A percentile compares a stretch with the other conserved stretches of the same genome.
Evolutionary conservation across 2,888 invertebrate species (phyloP).

Genomic region (Drosophila yooni): DNA sequence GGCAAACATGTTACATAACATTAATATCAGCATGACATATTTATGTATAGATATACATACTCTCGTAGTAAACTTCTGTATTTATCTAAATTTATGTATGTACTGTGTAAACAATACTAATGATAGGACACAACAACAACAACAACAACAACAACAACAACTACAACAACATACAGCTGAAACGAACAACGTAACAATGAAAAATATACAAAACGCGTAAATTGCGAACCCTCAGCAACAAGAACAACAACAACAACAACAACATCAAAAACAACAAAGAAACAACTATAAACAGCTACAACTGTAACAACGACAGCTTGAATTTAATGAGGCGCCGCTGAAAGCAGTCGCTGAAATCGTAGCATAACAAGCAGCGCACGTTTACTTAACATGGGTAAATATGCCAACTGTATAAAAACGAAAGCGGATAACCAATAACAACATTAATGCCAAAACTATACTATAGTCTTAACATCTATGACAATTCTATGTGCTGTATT

Average conservation of each 20-base stretch:
- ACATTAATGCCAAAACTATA: slow-evolving; percentile 8
- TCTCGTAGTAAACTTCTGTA: slow-evolving; percentile 20
- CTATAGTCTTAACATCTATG: not conserved
- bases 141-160: slow-evolving; percentile 20
- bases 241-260: slow-evolving; percentile 41
- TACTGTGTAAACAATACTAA: slow-evolving; percentile 64
- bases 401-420: slow-evolving; percentile 45
- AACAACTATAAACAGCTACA: slow-evolving; percentile 36
- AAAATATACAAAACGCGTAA: slow-evolving; percentile 54
- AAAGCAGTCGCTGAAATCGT: slow-evolving; percentile 57
- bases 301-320: slow-evolving; percentile 25
- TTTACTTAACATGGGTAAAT: slow-evolving; percentile 81
- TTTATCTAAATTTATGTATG: slow-evolving; percentile 39
- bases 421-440: slow-evolving; percentile 12
- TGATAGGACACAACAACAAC: slow-evolving; percentile 67
- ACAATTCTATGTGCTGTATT: slow-evolving; percentile 18
- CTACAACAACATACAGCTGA: slow-evolving; percentile 48
- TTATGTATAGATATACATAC: slow-evolving; percentile 14
- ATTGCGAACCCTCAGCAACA: slow-evolving; percentile 42
- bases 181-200: slow-evolving; percentile 56
- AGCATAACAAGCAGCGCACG: slow-evolving; percentile 71
- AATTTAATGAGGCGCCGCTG: slow-evolving; percentile 53
- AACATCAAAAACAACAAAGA: slow-evolving; percentile 19
- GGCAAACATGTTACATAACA: slow-evolving; percentile 58
- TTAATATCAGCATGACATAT: slow-evolving; percentile 50